Conservation (phyloP, 2,888 invertebrate genomes). For the Rhogogaster chlorosoma region DNA sequence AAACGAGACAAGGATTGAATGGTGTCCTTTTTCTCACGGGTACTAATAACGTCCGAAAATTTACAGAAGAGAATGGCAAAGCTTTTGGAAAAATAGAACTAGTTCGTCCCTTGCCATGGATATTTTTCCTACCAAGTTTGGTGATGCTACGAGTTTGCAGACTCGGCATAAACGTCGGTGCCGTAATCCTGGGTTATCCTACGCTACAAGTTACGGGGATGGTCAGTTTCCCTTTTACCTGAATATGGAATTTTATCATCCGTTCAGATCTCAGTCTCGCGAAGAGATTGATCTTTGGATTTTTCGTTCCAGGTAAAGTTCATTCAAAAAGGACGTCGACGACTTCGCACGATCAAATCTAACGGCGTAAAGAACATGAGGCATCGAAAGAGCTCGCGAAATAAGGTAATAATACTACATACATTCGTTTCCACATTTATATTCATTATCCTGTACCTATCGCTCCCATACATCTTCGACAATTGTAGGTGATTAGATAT, state of each 20-base stretch:
- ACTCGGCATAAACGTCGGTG: constrained; percentile 78
- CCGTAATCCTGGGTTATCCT: constrained; percentile 79
- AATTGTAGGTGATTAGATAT: background rate
- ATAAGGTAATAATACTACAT: constrained; percentile 21
- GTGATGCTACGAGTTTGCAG: constrained; percentile 78
- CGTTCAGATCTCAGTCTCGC: too few species aligned
- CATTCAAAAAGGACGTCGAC: constrained; percentile 80
- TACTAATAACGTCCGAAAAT: constrained; percentile 13
- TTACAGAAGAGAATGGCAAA: constrained; percentile 79
- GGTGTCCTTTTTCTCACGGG: too few species aligned
- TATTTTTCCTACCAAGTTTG: constrained; percentile 79
- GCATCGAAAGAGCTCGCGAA: constrained; percentile 51
- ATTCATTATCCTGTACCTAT: background rate
- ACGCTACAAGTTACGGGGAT: constrained; percentile 79
- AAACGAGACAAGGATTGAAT: background rate
- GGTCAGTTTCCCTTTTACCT: constrained; percentile 68
- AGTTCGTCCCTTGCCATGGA: constrained; percentile 82
- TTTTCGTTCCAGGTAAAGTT: constrained; percentile 77
- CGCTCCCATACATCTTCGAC: background rate
- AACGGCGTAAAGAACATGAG: constrained; percentile 79
- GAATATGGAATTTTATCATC: background rate
- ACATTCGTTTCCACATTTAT: background rate
- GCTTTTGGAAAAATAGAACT: constrained; percentile 77
- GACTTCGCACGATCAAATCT: constrained; percentile 79
- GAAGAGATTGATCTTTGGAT: background rate